Conservation (phyloP, 2,113 vertebrate species). For the Strigops habroptila region DNA sequence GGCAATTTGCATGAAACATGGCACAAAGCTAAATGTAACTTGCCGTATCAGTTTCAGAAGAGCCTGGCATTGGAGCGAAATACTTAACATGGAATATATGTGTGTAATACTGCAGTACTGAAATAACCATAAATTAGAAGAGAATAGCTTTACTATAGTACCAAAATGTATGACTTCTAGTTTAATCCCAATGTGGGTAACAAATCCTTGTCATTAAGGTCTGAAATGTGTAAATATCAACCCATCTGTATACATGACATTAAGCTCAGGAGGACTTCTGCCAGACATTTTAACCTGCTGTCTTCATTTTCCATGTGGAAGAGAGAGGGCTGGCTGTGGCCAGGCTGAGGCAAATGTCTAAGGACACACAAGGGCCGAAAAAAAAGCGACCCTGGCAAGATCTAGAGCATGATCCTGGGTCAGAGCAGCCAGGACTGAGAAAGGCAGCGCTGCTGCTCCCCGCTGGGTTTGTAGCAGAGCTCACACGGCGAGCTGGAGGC, state of each 20-base stretch:
- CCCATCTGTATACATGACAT: rapidly evolving
- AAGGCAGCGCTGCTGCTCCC: background rate
- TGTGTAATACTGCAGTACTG: background rate
- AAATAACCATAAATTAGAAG: background rate
- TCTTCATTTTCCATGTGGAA: background rate
- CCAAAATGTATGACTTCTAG: background rate
- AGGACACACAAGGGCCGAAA: background rate
- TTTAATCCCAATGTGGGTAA: background rate
- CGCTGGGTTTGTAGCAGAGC: background rate
- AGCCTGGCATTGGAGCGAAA: background rate
- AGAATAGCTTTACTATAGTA: background rate
- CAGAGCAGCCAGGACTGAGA: background rate
- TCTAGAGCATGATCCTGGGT: background rate
- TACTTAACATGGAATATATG: background rate
- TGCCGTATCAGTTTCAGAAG: background rate
- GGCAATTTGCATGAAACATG: background rate
- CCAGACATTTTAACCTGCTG: background rate
- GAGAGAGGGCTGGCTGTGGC: background rate
- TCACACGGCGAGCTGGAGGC: background rate
- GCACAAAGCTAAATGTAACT: background rate
- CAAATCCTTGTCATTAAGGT: background rate
- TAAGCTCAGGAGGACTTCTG: background rate
- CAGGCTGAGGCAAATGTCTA: background rate
- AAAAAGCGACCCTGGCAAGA: background rate
- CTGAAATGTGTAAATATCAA: background rate